Conservation (phyloP, 2,797 vertebrate species). For the Sebastes cheni region DNA sequence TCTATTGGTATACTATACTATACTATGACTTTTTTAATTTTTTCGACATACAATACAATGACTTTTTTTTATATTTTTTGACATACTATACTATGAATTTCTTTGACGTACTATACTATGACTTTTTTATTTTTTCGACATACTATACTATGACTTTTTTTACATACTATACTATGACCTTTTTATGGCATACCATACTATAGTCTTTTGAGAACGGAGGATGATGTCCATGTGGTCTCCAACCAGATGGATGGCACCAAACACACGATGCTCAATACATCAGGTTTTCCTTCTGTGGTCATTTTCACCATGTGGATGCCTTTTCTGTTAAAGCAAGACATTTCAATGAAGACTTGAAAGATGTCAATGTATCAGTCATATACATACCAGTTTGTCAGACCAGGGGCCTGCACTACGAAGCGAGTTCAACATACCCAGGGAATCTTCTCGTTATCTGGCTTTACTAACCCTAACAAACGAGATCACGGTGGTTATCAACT, state of each 20-base stretch:
- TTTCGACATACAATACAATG: no score
- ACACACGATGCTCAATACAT: neutral
- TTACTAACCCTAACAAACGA: no score
- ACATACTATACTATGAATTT: neutral
- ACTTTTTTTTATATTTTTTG: no score
- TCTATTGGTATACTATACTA: no score
- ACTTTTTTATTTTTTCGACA: no score
- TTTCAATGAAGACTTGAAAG: neutral
- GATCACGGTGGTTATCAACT: no score
- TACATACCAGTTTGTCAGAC: no score
- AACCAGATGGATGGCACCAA: neutral
- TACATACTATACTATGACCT: neutral
- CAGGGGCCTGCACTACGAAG: no score
- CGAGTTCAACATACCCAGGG: no score
- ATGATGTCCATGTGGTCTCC: neutral
- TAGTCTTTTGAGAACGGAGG: neutral
- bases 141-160: neutral
- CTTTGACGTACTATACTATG: no score
- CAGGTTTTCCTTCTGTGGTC: neutral
- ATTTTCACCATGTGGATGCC: neutral
- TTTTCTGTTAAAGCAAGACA: neutral
- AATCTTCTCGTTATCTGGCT: no score
- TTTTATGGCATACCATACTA: neutral
- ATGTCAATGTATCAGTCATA: neutral
- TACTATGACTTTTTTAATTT: no score